Evolutionary conservation across 2,888 invertebrate genomes (phyloP).

Genomic region (Spisula solida): DNA sequence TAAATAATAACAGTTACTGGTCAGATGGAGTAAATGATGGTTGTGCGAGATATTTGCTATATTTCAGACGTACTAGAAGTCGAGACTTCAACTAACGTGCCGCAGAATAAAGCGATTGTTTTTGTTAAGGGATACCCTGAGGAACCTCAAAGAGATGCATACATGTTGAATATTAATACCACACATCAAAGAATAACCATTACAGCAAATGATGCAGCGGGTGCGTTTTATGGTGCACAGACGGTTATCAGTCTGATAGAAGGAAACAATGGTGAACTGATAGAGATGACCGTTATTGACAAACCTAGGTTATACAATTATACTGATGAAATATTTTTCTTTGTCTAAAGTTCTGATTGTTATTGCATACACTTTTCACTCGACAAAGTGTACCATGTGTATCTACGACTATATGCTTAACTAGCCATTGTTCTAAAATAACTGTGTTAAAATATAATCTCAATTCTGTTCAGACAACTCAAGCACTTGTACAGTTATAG

Average conservation of each 20-base stretch:
- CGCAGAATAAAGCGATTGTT: slow-evolving; percentile 28
- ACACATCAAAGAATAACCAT: slow-evolving; percentile 67
- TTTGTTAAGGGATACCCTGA: slow-evolving; percentile 32
- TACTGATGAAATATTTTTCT: too few species aligned
- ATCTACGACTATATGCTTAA: too few species aligned
- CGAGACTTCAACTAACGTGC: not conserved
- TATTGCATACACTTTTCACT: too few species aligned
- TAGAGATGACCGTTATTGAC: slow-evolving; percentile 63
- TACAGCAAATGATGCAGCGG: slow-evolving; percentile 68
- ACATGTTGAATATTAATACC: slow-evolving; percentile 70
- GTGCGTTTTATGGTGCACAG: slow-evolving; percentile 81
- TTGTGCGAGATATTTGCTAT: not conserved
- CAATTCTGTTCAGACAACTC: too few species aligned
- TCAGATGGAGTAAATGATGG: too few species aligned
- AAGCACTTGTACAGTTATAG: too few species aligned
- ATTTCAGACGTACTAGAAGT: slow-evolving; percentile 49
- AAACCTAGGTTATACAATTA: slow-evolving; percentile 77
- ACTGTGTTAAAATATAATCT: too few species aligned
- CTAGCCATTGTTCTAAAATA: too few species aligned
- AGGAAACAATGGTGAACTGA: slow-evolving; percentile 24
- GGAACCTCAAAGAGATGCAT: slow-evolving; percentile 65
- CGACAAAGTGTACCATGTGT: too few species aligned
- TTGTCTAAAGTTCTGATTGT: too few species aligned
- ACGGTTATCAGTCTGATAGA: slow-evolving; percentile 74
- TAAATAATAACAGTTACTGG: too few species aligned